phyloP scores from a whole-genome alignment of 2,797 vertebrate species.

The Carapus acus region DNA sequence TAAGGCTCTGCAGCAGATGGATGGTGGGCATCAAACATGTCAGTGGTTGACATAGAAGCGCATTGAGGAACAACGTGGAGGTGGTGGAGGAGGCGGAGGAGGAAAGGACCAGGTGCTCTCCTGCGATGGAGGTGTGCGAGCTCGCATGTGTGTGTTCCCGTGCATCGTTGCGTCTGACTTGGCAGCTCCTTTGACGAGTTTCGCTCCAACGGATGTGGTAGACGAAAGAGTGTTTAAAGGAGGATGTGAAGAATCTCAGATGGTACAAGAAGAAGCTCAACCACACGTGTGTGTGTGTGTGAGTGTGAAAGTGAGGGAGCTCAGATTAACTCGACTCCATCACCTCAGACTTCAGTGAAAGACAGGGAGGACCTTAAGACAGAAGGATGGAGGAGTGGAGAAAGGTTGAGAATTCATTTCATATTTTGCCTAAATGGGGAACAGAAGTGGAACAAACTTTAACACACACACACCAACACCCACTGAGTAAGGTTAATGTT shows the following conservation, averaged over 20 bases:
- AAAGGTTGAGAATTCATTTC: too few species aligned
- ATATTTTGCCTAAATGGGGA: too few species aligned
- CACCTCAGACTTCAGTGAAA: too few species aligned
- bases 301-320: constrained; percentile 49
- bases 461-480: constrained; percentile 2
- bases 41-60: constrained; percentile 69
- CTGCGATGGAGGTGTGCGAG: constrained; percentile 54
- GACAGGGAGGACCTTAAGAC: too few species aligned
- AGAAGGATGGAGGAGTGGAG: constrained; percentile 55
- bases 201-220: constrained; percentile 66
- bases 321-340: constrained; percentile 69
- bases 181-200: constrained; percentile 68
- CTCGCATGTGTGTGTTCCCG: constrained; percentile 22
- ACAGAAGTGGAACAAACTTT: not conserved
- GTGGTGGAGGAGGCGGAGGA: constrained; percentile 16
- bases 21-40: constrained; percentile 48
- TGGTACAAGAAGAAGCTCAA: constrained; percentile 69
- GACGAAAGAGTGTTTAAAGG: constrained; percentile 71
- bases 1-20: constrained; percentile 61
- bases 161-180: constrained; percentile 57
- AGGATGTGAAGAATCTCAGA: constrained; percentile 69
- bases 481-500: too few species aligned
- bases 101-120: constrained; percentile 50
- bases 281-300: constrained; percentile 59
- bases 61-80: constrained; percentile 43